Evolutionary conservation across 2,113 vertebrate genomes (phyloP).

Genomic region (Channa maculata): DNA sequence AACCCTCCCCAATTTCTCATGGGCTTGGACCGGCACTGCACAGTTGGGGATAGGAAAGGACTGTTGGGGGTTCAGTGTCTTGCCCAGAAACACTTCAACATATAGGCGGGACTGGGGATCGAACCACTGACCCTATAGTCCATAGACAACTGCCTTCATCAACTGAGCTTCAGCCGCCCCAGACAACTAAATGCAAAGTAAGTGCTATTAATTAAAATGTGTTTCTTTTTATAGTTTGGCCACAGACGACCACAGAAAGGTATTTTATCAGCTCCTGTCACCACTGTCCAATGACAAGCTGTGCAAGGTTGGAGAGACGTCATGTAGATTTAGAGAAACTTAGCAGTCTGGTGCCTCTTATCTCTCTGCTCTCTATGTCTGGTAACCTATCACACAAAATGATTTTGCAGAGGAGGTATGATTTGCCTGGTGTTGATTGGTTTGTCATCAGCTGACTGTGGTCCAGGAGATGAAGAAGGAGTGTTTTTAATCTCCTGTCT

Average conservation of each 20-base stretch:
- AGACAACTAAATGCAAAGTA: too few relatives aligned
- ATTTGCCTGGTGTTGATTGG: constrained; percentile 58
- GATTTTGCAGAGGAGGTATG: constrained; percentile 44
- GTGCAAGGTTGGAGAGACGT: constrained; percentile 32
- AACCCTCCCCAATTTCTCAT: too few relatives aligned
- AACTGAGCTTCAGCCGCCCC: too few relatives aligned
- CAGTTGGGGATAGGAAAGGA: too few relatives aligned
- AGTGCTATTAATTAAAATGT: too few relatives aligned
- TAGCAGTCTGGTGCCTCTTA: constrained; percentile 52
- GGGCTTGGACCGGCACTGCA: too few relatives aligned
- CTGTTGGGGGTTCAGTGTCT: too few relatives aligned
- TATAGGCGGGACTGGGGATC: too few relatives aligned
- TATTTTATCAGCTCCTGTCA: constrained; percentile 47
- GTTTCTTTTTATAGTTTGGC: too few relatives aligned
- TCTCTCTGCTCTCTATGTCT: constrained; percentile 38
- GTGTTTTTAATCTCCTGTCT: constrained; percentile 44
- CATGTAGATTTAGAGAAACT: constrained; percentile 34
- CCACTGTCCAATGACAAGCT: constrained; percentile 37
- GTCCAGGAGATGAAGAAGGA: constrained; percentile 54
- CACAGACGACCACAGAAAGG: constrained; percentile 5
- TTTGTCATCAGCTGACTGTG: constrained; percentile 50
- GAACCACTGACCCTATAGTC: too few relatives aligned
- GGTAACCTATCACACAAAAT: constrained; percentile 56
- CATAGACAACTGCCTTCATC: too few relatives aligned
- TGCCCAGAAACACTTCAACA: too few relatives aligned